Evolutionary conservation across 2,888 invertebrate genomes (phyloP).

Genomic region (Cryptocheilus praepositus): DNA sequence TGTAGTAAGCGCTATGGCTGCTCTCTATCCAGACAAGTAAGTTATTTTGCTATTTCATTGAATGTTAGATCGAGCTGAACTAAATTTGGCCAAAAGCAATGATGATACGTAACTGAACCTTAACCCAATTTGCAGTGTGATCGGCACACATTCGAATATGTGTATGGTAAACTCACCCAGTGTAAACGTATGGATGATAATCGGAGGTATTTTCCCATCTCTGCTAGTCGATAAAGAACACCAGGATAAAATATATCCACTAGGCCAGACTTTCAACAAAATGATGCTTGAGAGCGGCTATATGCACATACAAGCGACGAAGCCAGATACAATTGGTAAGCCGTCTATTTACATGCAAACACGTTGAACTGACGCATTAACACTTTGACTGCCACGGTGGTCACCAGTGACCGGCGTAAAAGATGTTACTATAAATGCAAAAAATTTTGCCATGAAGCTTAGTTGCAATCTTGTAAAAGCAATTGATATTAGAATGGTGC

Average conservation of each 20-base stretch:
- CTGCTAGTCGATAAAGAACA: slow-evolving; percentile 77
- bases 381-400: too few relatives aligned
- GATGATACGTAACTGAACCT: not conserved
- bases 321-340: slow-evolving; percentile 90
- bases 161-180: slow-evolving; percentile 70
- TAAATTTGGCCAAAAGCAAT: not conserved
- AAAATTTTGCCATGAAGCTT: too few relatives aligned
- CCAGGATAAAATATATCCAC: slow-evolving; percentile 77
- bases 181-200: slow-evolving; percentile 67
- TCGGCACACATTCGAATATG: slow-evolving; percentile 82
- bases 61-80: not conserved
- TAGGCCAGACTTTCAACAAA: slow-evolving; percentile 65
- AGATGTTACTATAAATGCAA: too few relatives aligned
- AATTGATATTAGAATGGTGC: too few relatives aligned
- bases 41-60: not conserved
- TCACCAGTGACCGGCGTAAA: too few relatives aligned
- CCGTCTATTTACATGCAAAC: too few relatives aligned
- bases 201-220: slow-evolving; percentile 78
- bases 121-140: slow-evolving; percentile 64
- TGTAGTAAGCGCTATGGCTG: slow-evolving; percentile 75
- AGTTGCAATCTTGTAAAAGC: too few relatives aligned
- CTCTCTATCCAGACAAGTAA: slow-evolving; percentile 75
- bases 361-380: too few relatives aligned
- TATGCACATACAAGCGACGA: slow-evolving; percentile 89
- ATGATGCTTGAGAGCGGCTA: slow-evolving; percentile 77